A percentile compares a stretch with the other conserved stretches of the same genome.
phyloP scores from a whole-genome alignment of 2,113 vertebrate genomes.

The Vulpes vulpes region DNA sequence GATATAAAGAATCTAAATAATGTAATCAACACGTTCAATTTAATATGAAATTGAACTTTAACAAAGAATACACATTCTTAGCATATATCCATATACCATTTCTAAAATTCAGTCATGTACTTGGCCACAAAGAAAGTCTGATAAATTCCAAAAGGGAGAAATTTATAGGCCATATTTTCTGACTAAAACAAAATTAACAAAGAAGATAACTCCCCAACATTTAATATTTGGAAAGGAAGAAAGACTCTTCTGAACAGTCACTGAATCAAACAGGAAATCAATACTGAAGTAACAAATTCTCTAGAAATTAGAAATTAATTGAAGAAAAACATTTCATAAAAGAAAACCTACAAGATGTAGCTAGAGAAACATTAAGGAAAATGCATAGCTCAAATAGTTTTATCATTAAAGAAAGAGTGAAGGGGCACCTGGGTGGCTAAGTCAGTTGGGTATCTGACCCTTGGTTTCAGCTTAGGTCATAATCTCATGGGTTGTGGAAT shows the following conservation, averaged over 20 bases:
- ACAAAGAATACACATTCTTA: not conserved
- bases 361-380: not conserved
- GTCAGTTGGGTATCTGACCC: not conserved
- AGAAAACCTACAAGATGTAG: not conserved
- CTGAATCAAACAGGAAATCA: slow-evolving; percentile 3
- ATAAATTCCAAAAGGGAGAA: not conserved
- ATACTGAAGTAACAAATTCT: slow-evolving; percentile 1
- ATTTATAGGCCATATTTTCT: not conserved
- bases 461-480: not conserved
- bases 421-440: not conserved
- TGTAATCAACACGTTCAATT: not conserved
- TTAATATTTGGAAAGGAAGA: slow-evolving; percentile 38
- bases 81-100: not conserved
- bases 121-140: not conserved
- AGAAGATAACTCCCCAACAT: not conserved
- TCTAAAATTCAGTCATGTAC: slow-evolving; percentile 12
- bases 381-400: slow-evolving; percentile 9
- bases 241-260: not conserved
- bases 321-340: slow-evolving; percentile 7
- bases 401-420: not conserved
- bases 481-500: not conserved
- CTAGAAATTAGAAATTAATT: not conserved
- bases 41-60: slow-evolving; percentile 23
- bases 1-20: slow-evolving; percentile 40
- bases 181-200: slow-evolving; percentile 39